A percentile compares a stretch with the other conserved stretches of the same genome.
phyloP scores from a whole-genome alignment of 2,797 vertebrate species.

The Crenuchus spilurus region DNA sequence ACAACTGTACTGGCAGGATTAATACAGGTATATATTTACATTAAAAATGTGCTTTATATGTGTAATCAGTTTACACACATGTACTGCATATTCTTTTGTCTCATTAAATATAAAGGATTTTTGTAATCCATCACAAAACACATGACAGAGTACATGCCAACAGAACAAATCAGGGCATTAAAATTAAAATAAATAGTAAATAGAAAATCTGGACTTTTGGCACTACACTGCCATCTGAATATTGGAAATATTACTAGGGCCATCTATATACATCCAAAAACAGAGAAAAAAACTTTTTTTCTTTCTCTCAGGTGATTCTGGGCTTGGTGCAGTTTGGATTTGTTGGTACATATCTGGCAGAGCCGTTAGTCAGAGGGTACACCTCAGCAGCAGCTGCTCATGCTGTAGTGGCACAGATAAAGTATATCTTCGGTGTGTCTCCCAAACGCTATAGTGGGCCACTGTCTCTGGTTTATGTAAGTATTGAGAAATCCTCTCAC shows the following conservation, averaged over 20 bases:
- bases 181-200: not conserved
- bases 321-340: conserved; percentile 93
- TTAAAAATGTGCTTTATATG: not conserved
- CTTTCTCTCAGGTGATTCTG: conserved; percentile 80
- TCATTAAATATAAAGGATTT: no score
- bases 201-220: no score
- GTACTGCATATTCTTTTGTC: no score
- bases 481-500: conserved; percentile 60
- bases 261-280: no score
- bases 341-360: conserved; percentile 93
- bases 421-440: conserved; percentile 85
- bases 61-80: no score
- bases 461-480: conserved; percentile 78
- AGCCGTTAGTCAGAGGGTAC: conserved; percentile 92
- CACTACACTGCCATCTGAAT: no score
- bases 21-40: conserved; percentile 83
- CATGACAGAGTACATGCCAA: not conserved
- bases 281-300: conserved; percentile 8
- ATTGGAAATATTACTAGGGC: no score
- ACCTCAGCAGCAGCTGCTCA: conserved; percentile 90
- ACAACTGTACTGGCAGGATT: conserved; percentile 88
- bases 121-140: no score
- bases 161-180: not conserved
- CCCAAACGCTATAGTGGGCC: conserved; percentile 78
- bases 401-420: conserved; percentile 91